Evolutionary conservation across 2,888 invertebrate genomes (phyloP), one percentile per base, ranked within the genome.

Genomic region (Eupelmus urozonus): DNA sequence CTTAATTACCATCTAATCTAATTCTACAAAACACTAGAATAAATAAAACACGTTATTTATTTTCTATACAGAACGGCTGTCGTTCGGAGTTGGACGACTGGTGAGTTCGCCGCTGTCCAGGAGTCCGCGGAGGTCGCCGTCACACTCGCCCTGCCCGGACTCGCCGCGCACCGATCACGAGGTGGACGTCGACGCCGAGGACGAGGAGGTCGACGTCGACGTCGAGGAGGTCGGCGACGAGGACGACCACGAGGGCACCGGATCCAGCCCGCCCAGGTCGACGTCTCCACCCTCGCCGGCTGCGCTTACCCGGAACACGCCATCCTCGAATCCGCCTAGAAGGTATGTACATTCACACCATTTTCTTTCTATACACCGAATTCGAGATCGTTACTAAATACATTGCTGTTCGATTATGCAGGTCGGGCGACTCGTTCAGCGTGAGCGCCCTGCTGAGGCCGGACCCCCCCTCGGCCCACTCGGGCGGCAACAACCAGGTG

Each of bases 81-180:
- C 96, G 85, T 96, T 96, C 85, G 96, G 96, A 78, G 94, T 96
- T 85, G 95, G 93, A 89, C 94, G 96, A 79, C 90, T 96, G 83
- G 95, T 96, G 42, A 92, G 89, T 29, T 89, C 89, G 0, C 88
- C 89, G 29, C 82, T 88, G 18, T 82, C 83, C 60, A 84, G 87
- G 78, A 85, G 83, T 55, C 85, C 87, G 60, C 84, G 86, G 81
- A 88, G 87, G 23, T 88, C 90, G 23, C 88, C 88, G 9, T 87
- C 88, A 49, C 87, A 86, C 18, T 89, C 90, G 2, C 85, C 88
- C 1, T 87, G 87, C 76, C 87, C 88, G 0, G 88, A 89, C 49
- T 89, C 90, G 0, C 88, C 89, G 0, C 83, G 85, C 42, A 83
- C 84, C 72, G 87, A 87, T 25, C 85, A 85, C 27, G 87, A 87